Evolutionary conservation across 2,797 vertebrate genomes (phyloP).

Genomic region (Caiman crocodilus): DNA sequence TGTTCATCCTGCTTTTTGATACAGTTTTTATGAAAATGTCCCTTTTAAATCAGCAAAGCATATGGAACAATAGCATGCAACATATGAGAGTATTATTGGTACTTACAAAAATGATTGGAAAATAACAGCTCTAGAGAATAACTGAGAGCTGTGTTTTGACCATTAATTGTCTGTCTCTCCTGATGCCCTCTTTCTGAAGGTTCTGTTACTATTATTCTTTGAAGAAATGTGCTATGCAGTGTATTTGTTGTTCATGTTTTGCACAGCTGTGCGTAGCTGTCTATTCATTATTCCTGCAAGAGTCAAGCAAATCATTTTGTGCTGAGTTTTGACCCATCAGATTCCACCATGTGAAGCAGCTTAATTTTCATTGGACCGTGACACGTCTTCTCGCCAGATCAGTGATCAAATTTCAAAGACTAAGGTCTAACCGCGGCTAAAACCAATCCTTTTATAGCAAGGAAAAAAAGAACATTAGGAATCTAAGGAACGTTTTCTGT

Average conservation of each 20-base stretch:
- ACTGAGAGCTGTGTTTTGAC: slow-evolving; percentile 21
- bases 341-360: slow-evolving; percentile 21
- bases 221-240: neutral
- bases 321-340: slow-evolving; percentile 18
- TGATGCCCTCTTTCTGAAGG: slow-evolving; percentile 13
- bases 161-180: neutral
- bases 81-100: neutral
- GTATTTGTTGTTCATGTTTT: slow-evolving; percentile 41
- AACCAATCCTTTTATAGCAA: slow-evolving; percentile 27
- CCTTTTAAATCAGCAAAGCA: neutral
- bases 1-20: neutral
- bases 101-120: neutral
- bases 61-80: neutral
- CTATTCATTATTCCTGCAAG: slow-evolving; percentile 58
- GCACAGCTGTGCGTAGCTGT: neutral
- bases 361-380: slow-evolving; percentile 56
- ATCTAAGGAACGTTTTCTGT: slow-evolving; percentile 1
- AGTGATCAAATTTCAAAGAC: slow-evolving; percentile 54
- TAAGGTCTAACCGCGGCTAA: neutral
- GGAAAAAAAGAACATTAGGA: slow-evolving; percentile 19
- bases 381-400: slow-evolving; percentile 24
- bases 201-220: slow-evolving; percentile 11
- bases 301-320: slow-evolving; percentile 16
- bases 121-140: neutral
- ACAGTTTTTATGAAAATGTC: accelerated